A percentile compares a stretch with the other conserved stretches of the same genome.
Conservation (phyloP, 2,797 vertebrate genomes). For the Danio jaintianensis region DNA sequence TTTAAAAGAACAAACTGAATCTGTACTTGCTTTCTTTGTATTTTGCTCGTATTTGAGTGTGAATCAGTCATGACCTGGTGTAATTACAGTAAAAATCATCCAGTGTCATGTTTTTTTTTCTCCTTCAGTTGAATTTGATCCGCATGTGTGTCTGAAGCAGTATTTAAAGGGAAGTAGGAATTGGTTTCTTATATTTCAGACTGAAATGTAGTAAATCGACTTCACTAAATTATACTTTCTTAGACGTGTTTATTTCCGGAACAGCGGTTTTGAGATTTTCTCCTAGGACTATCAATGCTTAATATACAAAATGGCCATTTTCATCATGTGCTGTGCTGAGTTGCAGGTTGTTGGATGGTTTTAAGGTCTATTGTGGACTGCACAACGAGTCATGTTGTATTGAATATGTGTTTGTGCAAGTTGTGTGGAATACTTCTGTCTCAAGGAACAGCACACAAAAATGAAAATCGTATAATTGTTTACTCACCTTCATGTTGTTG, state of each 20-base stretch:
- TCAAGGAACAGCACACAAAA: background rate
- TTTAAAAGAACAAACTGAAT: no score
- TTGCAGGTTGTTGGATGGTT: background rate
- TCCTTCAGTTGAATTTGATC: background rate
- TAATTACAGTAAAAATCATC: background rate
- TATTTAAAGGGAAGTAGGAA: background rate
- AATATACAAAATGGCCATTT: background rate
- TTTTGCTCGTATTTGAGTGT: background rate
- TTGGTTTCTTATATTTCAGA: background rate
- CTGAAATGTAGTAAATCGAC: background rate
- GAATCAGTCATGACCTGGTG: background rate
- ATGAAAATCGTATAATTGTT: background rate
- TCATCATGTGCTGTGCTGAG: background rate
- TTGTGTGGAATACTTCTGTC: no score
- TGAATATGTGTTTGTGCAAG: background rate
- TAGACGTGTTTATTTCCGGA: background rate
- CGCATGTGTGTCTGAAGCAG: background rate
- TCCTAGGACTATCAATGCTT: background rate
- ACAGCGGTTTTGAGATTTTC: conserved; percentile 2
- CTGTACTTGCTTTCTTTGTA: background rate
- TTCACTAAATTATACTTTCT: background rate
- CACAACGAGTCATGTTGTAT: background rate
- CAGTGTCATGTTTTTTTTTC: background rate
- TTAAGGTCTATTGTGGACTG: background rate
- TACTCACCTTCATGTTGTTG: background rate